Conservation (phyloP, 2,797 vertebrate species). For the Tachyglossus aculeatus region DNA sequence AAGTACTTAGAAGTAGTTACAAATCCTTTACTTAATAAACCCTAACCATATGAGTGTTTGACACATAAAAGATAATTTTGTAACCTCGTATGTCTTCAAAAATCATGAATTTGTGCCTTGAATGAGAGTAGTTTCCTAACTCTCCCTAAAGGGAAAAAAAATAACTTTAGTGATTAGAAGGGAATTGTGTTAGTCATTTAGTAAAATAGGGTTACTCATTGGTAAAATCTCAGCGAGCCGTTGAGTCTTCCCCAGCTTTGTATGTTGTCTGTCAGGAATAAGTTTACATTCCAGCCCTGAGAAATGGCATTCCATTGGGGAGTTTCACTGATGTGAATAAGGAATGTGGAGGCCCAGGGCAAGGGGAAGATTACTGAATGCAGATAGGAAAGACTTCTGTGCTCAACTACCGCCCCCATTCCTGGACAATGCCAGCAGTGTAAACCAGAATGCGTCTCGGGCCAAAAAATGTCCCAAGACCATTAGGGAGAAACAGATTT, state of each 20-base stretch:
- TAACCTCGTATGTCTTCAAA: too few relatives aligned
- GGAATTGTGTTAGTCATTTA: not conserved
- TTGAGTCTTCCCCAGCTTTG: constrained; percentile 21
- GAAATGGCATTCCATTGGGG: constrained; percentile 78
- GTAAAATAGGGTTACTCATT: not conserved
- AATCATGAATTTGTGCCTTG: too few relatives aligned
- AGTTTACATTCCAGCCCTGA: constrained; percentile 67
- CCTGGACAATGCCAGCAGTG: constrained; percentile 1
- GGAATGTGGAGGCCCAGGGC: constrained; percentile 74
- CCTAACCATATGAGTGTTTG: too few relatives aligned
- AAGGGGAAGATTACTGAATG: constrained; percentile 63
- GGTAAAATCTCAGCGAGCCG: not conserved
- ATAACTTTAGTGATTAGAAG: too few relatives aligned
- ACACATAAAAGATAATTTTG: too few relatives aligned
- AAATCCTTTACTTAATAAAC: too few relatives aligned
- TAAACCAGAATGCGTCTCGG: not conserved
- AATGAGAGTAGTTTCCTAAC: too few relatives aligned
- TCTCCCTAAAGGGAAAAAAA: too few relatives aligned
- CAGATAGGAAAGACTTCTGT: constrained; percentile 45
- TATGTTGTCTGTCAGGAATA: constrained; percentile 70
- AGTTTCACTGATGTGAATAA: constrained; percentile 72
- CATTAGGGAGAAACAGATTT: not conserved
- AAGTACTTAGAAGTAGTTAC: too few relatives aligned
- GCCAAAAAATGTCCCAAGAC: constrained; percentile 23
- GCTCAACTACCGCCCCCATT: constrained; percentile 30